Base-by-base conservation (phyloP, 2,797 vertebrate genomes). In the Neosalanx taihuensis region DNA sequence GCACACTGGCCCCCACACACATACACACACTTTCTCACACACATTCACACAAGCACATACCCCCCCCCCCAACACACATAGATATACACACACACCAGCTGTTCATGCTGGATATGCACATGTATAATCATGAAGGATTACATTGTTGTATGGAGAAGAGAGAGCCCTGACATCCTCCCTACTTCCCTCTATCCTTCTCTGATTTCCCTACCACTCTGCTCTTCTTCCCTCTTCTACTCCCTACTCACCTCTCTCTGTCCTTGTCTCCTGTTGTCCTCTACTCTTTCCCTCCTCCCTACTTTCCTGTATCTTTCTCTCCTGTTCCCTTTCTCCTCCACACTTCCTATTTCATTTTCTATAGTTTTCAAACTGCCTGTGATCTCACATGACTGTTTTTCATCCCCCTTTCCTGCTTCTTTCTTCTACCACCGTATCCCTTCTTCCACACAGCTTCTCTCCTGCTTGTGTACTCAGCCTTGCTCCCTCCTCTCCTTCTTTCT, bases 121-220 rank as follows among this genome's bases (percentile, higher is more conserved):
- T 5, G 57, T 71, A 51, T 71, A 71, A 75, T 75, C 74, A 41
- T 15, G 29, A 30, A 62, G 63, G 64, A 49, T 63, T 69, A 72
- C 67, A 65, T 69, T n/a, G 23, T 30, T 33, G 29, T 63, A 9
- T 46, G 23, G 64, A 33, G 58, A 7, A n/a, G 4, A 53, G 64
- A 64, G 62, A 58, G 18, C 29, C 23, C 35, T 58, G 61, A 58
- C 61, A 62, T 49, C 5, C 49, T 35, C 30, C 3, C 51, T 72
- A 1, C 6, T 12, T 4, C 17, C 23, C 30, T 15, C 35, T 51
- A 5, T 30, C 51, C 18, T 31, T 37, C 33, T 41, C n/a, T 15
- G 5, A 5, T 26, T n/a, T 26, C 33, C 13, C 20, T 61, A 26
- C 37, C 59, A 30, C 68, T 29, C 23, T 7, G 20, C 58, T 20